phyloP scores from a whole-genome alignment of 2,888 invertebrate species.

The Stenolophus ochropezus region DNA sequence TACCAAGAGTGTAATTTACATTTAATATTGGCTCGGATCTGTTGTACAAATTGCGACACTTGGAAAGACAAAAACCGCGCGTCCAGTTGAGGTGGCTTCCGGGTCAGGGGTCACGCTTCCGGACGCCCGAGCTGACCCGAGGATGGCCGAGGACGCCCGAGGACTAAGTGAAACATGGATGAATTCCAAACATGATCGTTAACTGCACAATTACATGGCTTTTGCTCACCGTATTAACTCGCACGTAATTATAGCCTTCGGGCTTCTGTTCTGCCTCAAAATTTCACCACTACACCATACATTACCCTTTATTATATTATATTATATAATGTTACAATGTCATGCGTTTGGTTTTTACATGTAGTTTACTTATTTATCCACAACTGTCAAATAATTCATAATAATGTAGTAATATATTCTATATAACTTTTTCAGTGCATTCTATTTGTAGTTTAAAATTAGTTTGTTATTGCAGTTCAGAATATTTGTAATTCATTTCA shows the following conservation, averaged over 20 bases:
- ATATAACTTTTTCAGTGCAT: no score
- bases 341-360: no score
- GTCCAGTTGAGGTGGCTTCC: no score
- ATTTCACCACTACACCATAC: not conserved
- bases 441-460: no score
- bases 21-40: conserved; percentile 39
- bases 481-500: no score
- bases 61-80: not conserved
- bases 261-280: conserved; percentile 24
- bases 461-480: no score
- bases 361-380: no score
- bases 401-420: no score
- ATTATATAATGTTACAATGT: no score
- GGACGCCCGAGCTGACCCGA: not conserved
- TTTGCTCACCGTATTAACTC: conserved; percentile 58
- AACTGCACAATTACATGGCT: conserved; percentile 59
- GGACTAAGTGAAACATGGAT: conserved; percentile 9
- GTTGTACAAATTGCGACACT: not conserved
- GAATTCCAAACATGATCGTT: conserved; percentile 50
- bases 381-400: no score
- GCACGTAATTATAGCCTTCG: conserved; percentile 57
- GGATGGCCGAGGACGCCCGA: not conserved
- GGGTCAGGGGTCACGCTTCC: not conserved
- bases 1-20: conserved; percentile 55
- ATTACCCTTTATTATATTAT: no score